Evolutionary conservation across 1,140 invertebrate genomes (phyloP).

Genomic region (Apis florea): DNA sequence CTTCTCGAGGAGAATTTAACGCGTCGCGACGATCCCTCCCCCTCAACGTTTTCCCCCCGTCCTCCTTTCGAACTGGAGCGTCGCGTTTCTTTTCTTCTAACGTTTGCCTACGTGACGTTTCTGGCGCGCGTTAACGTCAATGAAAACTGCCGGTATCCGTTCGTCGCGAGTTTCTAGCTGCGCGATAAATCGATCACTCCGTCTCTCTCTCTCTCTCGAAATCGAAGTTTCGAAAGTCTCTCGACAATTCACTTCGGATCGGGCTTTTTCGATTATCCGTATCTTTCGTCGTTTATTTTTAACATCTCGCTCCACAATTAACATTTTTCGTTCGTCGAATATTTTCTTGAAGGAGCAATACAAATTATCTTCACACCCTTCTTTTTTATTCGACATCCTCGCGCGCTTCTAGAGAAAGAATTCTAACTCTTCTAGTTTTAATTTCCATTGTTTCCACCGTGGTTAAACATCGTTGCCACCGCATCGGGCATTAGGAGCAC

Average conservation of each 20-base stretch:
- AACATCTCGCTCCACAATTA: no score
- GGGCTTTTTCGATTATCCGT: no score
- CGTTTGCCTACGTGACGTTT: neutral
- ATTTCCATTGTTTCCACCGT: neutral
- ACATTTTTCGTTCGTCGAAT: no score
- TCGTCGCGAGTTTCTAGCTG: neutral
- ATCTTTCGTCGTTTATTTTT: no score
- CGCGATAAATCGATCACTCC: neutral
- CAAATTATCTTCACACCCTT: no score
- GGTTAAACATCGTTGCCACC: no score
- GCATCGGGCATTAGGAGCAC: neutral
- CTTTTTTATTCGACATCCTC: no score
- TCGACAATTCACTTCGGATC: no score
- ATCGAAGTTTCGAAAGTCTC: neutral
- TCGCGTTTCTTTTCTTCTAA: neutral
- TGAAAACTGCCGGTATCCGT: neutral
- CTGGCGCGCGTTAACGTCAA: neutral
- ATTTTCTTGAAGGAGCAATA: no score
- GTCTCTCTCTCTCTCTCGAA: neutral
- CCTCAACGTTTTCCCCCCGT: neutral
- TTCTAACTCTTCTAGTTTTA: no score
- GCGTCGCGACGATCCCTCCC: neutral
- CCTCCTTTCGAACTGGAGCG: neutral
- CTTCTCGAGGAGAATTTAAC: constrained; percentile 20
- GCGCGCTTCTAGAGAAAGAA: no score